Base-by-base conservation (phyloP, 2,888 invertebrate species). In the Neocrepidodera transversa region DNA sequence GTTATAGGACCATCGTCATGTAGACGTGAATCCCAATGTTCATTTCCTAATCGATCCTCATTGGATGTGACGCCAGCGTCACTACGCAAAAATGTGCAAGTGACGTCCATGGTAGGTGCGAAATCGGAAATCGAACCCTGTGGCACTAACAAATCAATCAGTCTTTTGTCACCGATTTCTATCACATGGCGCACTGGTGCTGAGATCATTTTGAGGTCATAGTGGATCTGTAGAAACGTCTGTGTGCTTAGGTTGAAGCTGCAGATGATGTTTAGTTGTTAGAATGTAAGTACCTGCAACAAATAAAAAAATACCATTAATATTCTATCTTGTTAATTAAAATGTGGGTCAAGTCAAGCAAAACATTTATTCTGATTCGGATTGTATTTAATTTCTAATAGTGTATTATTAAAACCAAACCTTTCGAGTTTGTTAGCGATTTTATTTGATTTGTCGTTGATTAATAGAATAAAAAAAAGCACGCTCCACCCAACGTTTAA, bases 131-230 rank as follows among this genome's bases (percentile, higher is more conserved):
- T 17, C 20, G 35, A 23, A 45, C 42, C 53, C 49, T 32, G 13
- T 36, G 36, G 28, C 52, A 52, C 42, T 43, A 60, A 11, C 56
- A 53, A 47, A 20, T 52, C 50, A 7, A 47, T 53, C 61, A 57
- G 52, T 60, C 48, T 50, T 36, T 28, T 32, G 51, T 54, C 28
- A 16, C 11, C 13, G 49, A 28, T 35, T 47, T 55, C 43, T 38
- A 56, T 43, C 52, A 36, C 55, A 54, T 59, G 32, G 47, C 58
- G 49, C 54, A 28, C 49, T 23, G 35, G 30, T 6, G 32, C 2
- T 14, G 58, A 51, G 58, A 53, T 62, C 64, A 64, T 64, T 52
- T 60, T 40, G 45, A 28, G 14, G 50, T 55, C 64, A 42, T 26
- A 23, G 28, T 16, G 20, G 36, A 43, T 42, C 40, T 26, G 38